phyloP scores from a whole-genome alignment of 2,113 vertebrate species.

The Amazona guildingii region DNA sequence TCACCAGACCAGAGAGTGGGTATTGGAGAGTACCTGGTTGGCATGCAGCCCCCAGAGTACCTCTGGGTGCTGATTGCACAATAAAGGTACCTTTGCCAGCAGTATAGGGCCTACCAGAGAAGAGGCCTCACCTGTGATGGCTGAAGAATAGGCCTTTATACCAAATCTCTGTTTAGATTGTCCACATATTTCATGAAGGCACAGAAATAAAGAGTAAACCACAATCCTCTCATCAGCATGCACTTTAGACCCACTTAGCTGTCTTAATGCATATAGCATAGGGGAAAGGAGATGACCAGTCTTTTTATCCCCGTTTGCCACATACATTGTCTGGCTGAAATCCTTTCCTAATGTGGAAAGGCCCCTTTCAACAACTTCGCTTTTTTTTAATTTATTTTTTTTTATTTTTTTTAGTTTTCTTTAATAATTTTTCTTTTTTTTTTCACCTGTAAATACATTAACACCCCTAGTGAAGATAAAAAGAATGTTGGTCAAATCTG shows the following conservation, averaged over 20 bases:
- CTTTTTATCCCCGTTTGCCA: not conserved
- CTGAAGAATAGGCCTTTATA: not conserved
- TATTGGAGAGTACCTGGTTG: not conserved
- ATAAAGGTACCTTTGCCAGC: not conserved
- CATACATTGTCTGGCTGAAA: not conserved
- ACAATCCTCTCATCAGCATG: not conserved
- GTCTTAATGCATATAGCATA: not conserved
- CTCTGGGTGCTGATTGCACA: not conserved
- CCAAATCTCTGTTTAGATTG: not conserved
- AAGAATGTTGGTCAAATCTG: not conserved
- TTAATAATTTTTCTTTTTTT: not conserved
- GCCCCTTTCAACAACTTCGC: not conserved
- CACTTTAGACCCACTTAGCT: not conserved
- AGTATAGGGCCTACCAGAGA: not conserved
- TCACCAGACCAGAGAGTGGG: not conserved
- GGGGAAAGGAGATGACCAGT: not conserved
- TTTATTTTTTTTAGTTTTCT: not conserved
- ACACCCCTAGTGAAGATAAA: not conserved
- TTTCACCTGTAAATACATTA: not conserved
- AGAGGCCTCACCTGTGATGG: not conserved
- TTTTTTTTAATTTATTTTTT: not conserved
- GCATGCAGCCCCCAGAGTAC: not conserved
- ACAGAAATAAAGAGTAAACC: not conserved
- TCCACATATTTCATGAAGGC: not conserved
- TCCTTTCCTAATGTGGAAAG: not conserved